phyloP scores from a whole-genome alignment of 1,140 invertebrate species.

The Drosophila sucinea region DNA sequence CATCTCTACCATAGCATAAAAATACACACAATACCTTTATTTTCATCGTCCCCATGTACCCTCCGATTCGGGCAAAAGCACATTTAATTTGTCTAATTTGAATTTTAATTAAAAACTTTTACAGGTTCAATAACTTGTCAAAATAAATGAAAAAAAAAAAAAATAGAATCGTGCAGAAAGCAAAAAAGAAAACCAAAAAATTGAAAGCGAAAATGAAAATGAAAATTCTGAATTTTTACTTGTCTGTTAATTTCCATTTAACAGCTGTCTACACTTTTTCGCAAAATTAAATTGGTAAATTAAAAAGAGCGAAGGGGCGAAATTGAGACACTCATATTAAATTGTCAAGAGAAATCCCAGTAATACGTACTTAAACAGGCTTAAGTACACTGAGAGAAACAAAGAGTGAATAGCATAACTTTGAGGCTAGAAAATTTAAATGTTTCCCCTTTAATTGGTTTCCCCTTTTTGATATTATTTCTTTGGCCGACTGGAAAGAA shows the following conservation, averaged over 20 bases:
- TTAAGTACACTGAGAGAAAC: background rate
- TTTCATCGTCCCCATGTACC: slow-evolving; percentile 10
- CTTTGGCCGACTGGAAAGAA: background rate
- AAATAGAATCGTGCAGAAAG: background rate
- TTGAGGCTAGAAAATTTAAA: too few relatives aligned
- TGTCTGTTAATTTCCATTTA: slow-evolving; percentile 62
- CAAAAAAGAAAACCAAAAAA: background rate
- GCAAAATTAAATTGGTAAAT: background rate
- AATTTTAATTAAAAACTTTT: slow-evolving; percentile 81
- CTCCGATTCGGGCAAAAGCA: slow-evolving; percentile 36
- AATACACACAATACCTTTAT: slow-evolving; percentile 6
- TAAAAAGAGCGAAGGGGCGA: background rate
- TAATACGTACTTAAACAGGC: slow-evolving; percentile 1
- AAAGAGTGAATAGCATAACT: background rate
- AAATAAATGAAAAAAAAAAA: slow-evolving; percentile 13
- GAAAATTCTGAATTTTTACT: slow-evolving; percentile 32
- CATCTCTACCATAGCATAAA: slow-evolving; percentile 22
- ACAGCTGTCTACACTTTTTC: slow-evolving; percentile 57
- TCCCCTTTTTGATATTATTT: background rate
- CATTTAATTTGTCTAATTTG: slow-evolving; percentile 73
- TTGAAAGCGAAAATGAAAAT: slow-evolving; percentile 19
- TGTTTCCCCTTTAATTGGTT: background rate
- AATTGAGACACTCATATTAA: background rate
- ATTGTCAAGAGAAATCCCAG: background rate
- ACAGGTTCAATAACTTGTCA: slow-evolving; percentile 74